Conservation (phyloP, 2,797 vertebrate genomes). For the Mormyrops attenuatus region DNA sequence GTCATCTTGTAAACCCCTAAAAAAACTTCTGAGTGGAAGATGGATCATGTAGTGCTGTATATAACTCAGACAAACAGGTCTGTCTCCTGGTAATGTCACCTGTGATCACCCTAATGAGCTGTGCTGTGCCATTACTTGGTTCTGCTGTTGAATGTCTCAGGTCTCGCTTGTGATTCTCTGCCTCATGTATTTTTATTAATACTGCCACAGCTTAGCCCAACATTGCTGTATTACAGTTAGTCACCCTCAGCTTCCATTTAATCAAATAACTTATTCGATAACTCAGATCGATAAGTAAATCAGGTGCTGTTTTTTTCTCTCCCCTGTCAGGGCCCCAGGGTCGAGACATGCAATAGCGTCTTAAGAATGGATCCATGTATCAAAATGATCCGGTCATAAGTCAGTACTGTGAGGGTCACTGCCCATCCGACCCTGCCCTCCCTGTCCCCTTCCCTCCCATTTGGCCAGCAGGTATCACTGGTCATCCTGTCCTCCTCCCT, state of each 20-base stretch:
- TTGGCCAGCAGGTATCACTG: neutral
- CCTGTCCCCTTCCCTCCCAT: neutral
- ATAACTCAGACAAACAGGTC: neutral
- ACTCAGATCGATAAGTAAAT: neutral
- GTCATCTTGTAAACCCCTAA: neutral
- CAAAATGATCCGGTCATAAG: neutral
- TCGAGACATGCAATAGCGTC: neutral
- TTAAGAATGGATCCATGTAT: neutral
- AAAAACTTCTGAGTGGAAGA: neutral
- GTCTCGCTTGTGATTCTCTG: neutral
- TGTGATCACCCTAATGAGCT: neutral
- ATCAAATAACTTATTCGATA: constrained; percentile 8
- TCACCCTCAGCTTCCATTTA: neutral
- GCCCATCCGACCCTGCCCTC: neutral
- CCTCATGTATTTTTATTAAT: neutral
- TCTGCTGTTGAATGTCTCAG: neutral
- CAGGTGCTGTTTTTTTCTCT: neutral
- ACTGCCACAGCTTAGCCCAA: neutral
- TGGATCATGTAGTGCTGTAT: neutral
- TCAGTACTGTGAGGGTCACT: neutral
- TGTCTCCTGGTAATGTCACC: neutral
- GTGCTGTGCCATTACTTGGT: neutral
- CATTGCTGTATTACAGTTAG: neutral
- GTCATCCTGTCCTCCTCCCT: neutral
- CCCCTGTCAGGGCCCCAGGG: neutral